Conservation (phyloP, 2,113 vertebrate genomes). For the Oreocharis arfaki region DNA sequence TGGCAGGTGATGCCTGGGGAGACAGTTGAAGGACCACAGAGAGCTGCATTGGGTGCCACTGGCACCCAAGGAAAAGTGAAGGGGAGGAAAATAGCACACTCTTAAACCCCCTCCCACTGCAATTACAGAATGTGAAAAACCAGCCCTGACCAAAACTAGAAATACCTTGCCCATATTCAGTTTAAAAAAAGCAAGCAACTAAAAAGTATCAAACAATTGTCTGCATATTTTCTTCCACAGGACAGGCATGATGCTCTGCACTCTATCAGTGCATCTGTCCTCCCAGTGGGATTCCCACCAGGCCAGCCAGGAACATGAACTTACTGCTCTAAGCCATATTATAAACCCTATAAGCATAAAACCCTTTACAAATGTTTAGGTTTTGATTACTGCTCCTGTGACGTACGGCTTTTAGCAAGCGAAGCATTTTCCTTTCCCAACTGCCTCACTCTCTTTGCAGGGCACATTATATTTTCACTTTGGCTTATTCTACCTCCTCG, state of each 20-base stretch:
- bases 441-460: not conserved
- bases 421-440: not conserved
- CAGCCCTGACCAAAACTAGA: not conserved
- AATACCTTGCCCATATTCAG: not conserved
- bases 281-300: not conserved
- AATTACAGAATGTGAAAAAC: not conserved
- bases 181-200: not conserved
- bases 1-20: not conserved
- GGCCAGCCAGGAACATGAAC: not conserved
- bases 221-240: fast-evolving
- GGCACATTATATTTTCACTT: not conserved
- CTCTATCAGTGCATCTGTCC: not conserved
- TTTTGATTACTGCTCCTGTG: not conserved
- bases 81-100: not conserved
- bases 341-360: not conserved
- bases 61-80: not conserved
- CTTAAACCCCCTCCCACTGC: not conserved
- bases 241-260: not conserved
- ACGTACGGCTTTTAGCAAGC: not conserved
- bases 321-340: not conserved
- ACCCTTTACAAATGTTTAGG: not conserved
- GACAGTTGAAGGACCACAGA: fast-evolving
- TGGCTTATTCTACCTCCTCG: not conserved
- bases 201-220: not conserved
- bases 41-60: not conserved